phyloP scores from a whole-genome alignment of 2,797 vertebrate genomes.

The Trachurus trachurus region DNA sequence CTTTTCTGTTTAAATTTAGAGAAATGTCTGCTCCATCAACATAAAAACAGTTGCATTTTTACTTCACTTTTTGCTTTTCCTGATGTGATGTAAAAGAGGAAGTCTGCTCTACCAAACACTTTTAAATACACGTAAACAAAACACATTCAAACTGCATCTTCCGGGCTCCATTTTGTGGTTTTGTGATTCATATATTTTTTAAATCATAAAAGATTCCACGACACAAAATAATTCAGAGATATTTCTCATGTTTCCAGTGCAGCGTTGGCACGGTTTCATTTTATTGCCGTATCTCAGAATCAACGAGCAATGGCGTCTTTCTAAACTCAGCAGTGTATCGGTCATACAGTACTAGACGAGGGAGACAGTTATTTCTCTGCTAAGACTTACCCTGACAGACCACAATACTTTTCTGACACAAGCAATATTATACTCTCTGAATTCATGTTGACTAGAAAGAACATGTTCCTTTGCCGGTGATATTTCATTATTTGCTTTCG shows the following conservation, averaged over 20 bases:
- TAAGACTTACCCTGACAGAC: neutral
- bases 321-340: neutral
- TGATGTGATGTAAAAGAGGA: constrained; percentile 10
- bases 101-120: neutral
- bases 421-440: neutral
- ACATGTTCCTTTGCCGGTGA: neutral
- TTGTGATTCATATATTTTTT: neutral
- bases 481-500: neutral
- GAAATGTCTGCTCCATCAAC: neutral
- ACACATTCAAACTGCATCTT: neutral
- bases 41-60: neutral
- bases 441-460: neutral
- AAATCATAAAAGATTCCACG: neutral
- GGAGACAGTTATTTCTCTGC: neutral
- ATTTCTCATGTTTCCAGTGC: neutral
- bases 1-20: constrained; percentile 3
- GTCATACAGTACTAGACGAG: neutral
- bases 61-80: neutral
- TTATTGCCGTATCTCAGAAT: neutral
- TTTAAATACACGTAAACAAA: neutral
- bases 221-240: neutral
- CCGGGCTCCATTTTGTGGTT: neutral
- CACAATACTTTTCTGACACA: neutral
- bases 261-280: neutral
- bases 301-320: constrained; percentile 2